A percentile compares a stretch with the other conserved stretches of the same genome.
These are phyloP conservation scores for Eilema depressum DNA, from an alignment of 2,888 invertebrate genomes.

Conservation along the genomic window DNA sequence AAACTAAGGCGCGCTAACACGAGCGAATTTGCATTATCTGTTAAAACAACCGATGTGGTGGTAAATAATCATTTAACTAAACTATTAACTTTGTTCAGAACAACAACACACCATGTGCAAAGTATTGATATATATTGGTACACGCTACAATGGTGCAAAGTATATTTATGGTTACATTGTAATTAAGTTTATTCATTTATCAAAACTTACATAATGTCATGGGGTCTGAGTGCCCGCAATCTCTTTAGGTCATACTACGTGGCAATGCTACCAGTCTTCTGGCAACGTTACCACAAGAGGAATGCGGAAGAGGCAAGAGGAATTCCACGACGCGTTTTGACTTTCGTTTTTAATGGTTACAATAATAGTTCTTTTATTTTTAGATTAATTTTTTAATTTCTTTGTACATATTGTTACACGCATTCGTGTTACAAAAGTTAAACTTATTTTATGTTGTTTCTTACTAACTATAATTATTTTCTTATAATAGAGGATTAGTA, in stretches of 20 bases:
- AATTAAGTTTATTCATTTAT: too few species aligned
- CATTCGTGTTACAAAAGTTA: background rate
- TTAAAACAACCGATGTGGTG: conserved; percentile 42
- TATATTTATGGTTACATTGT: background rate
- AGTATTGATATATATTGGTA: background rate
- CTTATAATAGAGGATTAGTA: conserved; percentile 12
- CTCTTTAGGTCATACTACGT: too few species aligned
- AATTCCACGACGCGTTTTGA: too few species aligned
- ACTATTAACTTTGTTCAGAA: conserved; percentile 41
- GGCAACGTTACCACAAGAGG: too few species aligned
- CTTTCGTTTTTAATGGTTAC: too few species aligned
- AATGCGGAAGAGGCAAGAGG: too few species aligned
- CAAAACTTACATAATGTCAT: too few species aligned
- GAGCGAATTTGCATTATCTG: conserved; percentile 52
- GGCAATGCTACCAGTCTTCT: too few species aligned
- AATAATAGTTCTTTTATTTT: too few species aligned
- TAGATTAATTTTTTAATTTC: too few species aligned
- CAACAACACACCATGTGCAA: conserved; percentile 23
- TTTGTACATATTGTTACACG: background rate
- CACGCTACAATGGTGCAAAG: too few species aligned
- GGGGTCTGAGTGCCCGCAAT: too few species aligned
- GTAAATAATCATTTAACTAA: conserved; percentile 45
- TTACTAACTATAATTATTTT: background rate
- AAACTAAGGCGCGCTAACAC: conserved; percentile 44
- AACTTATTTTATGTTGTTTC: background rate